Percentiles rank a stretch among this genome's conserved stretches.
phyloP scores from a whole-genome alignment of 2,113 vertebrate species.

The Charadrius vociferus region DNA sequence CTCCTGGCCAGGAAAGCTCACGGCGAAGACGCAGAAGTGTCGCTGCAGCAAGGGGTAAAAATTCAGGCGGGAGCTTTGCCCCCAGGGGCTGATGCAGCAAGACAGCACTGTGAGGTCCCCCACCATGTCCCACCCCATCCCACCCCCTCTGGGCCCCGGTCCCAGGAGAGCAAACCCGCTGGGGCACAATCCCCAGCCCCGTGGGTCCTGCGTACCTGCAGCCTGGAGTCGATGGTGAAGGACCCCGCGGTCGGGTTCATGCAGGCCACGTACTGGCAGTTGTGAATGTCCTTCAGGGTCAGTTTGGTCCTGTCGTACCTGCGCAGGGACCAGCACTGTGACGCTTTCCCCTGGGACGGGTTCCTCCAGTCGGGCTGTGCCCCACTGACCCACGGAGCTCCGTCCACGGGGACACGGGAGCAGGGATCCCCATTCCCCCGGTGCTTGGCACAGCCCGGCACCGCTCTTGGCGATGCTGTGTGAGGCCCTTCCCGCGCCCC shows the following conservation, averaged over 20 bases:
- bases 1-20: slow-evolving; percentile 77
- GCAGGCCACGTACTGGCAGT: slow-evolving; percentile 81
- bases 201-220: slow-evolving; percentile 57
- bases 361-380: fast-evolving
- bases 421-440: fast-evolving
- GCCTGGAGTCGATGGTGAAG: slow-evolving; percentile 78
- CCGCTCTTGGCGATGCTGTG: fast-evolving
- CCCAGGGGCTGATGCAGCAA: not conserved
- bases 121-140: not conserved
- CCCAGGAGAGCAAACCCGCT: fast-evolving
- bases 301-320: slow-evolving; percentile 80
- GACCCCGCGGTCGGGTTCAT: slow-evolving; percentile 78
- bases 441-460: not conserved
- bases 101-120: fast-evolving
- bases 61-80: fast-evolving
- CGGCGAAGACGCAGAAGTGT: slow-evolving; percentile 74
- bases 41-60: slow-evolving; percentile 42
- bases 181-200: fast-evolving
- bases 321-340: fast-evolving
- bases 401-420: fast-evolving
- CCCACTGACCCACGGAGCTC: not conserved
- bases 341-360: fast-evolving
- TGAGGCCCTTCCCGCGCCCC: not conserved
- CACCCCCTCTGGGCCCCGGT: fast-evolving
- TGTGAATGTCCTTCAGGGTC: slow-evolving; percentile 76